Conservation (phyloP, 2,113 vertebrate genomes). For the Sigmodon hispidus region DNA sequence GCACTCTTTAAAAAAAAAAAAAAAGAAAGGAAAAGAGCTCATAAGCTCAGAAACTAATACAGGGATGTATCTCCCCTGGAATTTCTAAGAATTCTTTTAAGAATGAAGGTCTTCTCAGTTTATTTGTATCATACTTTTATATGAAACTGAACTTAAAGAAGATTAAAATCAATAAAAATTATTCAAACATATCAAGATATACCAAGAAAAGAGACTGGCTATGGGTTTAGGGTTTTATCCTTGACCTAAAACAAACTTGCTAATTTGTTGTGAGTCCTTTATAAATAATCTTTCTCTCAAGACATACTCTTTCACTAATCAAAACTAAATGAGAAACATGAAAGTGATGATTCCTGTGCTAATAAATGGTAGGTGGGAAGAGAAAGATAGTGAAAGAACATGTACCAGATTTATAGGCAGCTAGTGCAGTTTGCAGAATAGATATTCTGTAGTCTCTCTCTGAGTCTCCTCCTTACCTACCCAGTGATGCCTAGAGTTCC, state of each 20-base stretch:
- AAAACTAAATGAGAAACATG: neutral
- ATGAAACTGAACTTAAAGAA: constrained; percentile 1
- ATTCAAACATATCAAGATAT: neutral
- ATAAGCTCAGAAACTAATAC: constrained; percentile 27
- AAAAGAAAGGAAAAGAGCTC: neutral
- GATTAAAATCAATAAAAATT: constrained; percentile 35
- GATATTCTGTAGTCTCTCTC: neutral
- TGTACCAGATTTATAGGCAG: neutral
- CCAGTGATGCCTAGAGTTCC: neutral
- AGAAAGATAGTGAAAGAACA: neutral
- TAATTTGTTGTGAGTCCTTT: neutral
- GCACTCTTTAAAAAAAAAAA: no score
- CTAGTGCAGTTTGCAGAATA: neutral
- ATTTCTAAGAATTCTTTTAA: constrained; percentile 27
- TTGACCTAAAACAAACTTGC: neutral
- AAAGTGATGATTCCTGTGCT: neutral
- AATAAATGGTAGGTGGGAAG: neutral
- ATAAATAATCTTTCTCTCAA: neutral
- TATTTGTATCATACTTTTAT: neutral
- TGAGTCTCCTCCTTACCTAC: neutral
- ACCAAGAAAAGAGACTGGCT: neutral
- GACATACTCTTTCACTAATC: neutral
- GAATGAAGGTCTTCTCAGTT: constrained; percentile 17
- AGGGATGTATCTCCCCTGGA: neutral
- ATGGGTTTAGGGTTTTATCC: neutral